A percentile compares a stretch with the other conserved stretches of the same genome.
phyloP scores from a whole-genome alignment of 1,140 invertebrate species.

The Forficula auricularia region DNA sequence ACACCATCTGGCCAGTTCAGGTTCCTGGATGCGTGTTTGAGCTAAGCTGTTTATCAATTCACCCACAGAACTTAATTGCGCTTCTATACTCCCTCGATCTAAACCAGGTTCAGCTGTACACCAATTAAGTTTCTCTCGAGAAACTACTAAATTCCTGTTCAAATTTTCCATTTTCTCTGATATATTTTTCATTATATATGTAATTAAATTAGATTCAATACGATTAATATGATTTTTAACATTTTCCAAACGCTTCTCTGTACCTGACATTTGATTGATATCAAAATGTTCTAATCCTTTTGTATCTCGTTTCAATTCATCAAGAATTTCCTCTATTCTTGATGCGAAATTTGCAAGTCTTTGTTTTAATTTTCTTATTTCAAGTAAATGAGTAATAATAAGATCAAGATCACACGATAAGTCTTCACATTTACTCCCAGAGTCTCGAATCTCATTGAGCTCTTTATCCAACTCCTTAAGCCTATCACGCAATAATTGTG shows the following conservation, averaged over 20 bases:
- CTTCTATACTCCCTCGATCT: constrained; percentile 82
- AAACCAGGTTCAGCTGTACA: constrained; percentile 71
- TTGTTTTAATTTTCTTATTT: no score
- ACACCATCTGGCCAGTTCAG: constrained; percentile 46
- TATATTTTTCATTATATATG: constrained; percentile 73
- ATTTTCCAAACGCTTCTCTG: constrained; percentile 59
- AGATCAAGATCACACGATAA: constrained; percentile 31
- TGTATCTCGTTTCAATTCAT: no score
- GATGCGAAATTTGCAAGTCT: no score
- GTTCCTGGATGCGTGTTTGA: constrained; percentile 44
- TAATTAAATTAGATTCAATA: constrained; percentile 58
- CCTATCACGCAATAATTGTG: constrained; percentile 47
- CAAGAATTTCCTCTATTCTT: no score
- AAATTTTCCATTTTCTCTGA: constrained; percentile 66
- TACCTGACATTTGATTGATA: constrained; percentile 57
- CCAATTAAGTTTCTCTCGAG: constrained; percentile 82
- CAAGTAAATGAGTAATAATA: no score
- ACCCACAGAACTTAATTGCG: constrained; percentile 64
- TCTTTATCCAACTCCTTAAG: constrained; percentile 49
- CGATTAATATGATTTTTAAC: constrained; percentile 57
- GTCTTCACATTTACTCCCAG: constrained; percentile 79
- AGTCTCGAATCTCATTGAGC: constrained; percentile 60
- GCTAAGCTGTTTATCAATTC: constrained; percentile 55
- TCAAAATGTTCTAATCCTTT: no score
- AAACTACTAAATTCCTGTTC: constrained; percentile 55